Percentiles rank a stretch among this genome's conserved stretches.
Conservation (phyloP, 1,140 invertebrate species). For the Alviniconcha marisindica region DNA sequence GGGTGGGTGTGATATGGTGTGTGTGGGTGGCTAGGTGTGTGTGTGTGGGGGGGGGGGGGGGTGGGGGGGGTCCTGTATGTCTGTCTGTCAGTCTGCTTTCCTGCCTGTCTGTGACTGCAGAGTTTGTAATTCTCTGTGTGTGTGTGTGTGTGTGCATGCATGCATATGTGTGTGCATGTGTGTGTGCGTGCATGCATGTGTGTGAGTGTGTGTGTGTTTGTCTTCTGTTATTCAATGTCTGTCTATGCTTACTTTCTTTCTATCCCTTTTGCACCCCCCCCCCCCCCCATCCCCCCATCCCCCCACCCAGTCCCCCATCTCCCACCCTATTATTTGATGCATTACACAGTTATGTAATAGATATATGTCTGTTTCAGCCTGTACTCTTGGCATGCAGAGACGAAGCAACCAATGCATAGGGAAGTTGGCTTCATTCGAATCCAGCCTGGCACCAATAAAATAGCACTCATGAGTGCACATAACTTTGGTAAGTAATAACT, state of each 20-base stretch:
- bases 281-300: neutral
- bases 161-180: constrained; percentile 15
- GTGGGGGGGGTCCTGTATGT: too few relatives aligned
- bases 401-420: constrained; percentile 81
- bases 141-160: neutral
- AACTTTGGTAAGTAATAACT: constrained; percentile 77
- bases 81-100: too few relatives aligned
- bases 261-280: too few relatives aligned
- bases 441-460: constrained; percentile 79
- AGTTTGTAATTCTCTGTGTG: too few relatives aligned
- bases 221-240: too few relatives aligned
- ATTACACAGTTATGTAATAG: neutral
- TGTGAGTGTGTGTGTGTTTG: constrained; percentile 24
- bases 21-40: too few relatives aligned
- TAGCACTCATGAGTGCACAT: constrained; percentile 81
- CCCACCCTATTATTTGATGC: too few relatives aligned
- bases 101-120: too few relatives aligned
- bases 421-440: constrained; percentile 82
- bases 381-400: constrained; percentile 79
- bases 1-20: too few relatives aligned
- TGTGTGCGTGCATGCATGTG: neutral
- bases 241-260: too few relatives aligned
- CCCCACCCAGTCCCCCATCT: too few relatives aligned
- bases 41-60: too few relatives aligned
- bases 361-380: constrained; percentile 73